Evolutionary conservation across 2,888 invertebrate genomes (phyloP), one percentile per base, ranked within the genome.

Genomic region (Chalcis sispes): DNA sequence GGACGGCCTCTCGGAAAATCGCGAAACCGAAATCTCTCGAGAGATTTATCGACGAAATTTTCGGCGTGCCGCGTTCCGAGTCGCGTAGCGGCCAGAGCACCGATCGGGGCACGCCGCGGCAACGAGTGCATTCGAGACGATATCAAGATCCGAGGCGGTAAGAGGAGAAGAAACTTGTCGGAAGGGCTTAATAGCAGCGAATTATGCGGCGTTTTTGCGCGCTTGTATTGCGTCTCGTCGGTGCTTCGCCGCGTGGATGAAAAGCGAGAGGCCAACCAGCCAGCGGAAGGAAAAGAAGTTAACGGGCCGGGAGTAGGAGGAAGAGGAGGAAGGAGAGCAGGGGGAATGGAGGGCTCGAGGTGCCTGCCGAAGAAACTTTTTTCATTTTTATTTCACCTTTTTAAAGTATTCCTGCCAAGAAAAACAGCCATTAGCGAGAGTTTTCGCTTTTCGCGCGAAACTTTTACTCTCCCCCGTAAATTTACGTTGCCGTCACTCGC

Each of bases 391-490:
- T 85, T 85, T 82, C 82, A 79, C 80, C 74, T 83, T 85, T 87
- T 85, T 87, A 85, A 86, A 87, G 86, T 87, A 87, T 87, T 85
- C 85, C 84, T 81, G 82, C 83, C 83, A 88, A 88, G 88, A 87
- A 88, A 88, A 88, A 88, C 88, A 88, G 87, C 88, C 88, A 88
- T 88, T 88, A 88, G 88, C 87, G 82, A 85, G 87, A 87, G 87
- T 88, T 88, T 87, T 88, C 86, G 88, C 86, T 87, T 88, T 87
- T 88, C 87, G 86, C 87, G 84, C 83, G 84, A 87, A 88, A 88
- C 87, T 88, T 88, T 86, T 83, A 82, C 84, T 81, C 84, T 75
- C 77, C 80, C 79, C 72, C 69, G 83, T 82, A 81, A 83, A 83
- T 84, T 82, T 81, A 81, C 80, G 75, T 72, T 78, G 65, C 58